Evolutionary conservation across 1,140 invertebrate genomes (phyloP).

Genomic region (Dendroctonus valens): DNA sequence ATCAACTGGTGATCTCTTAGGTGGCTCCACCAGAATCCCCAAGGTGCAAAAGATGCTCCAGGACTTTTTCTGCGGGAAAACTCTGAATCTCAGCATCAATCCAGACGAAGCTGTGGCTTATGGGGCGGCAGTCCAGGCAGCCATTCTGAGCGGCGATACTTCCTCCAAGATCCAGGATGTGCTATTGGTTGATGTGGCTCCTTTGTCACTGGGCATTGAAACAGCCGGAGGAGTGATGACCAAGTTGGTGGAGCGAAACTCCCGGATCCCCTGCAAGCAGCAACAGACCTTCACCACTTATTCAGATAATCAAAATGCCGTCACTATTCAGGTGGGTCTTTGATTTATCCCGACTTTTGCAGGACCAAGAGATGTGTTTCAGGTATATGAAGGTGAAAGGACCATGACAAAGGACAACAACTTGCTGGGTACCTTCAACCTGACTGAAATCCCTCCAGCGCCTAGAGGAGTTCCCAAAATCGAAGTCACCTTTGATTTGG

Average conservation of each 20-base stretch:
- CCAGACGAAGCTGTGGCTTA: constrained; percentile 78
- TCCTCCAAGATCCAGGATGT: constrained; percentile 75
- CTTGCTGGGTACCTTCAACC: constrained; percentile 60
- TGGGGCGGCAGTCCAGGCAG: constrained; percentile 75
- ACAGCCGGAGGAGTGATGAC: constrained; percentile 69
- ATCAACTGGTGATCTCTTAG: constrained; percentile 31
- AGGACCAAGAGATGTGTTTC: constrained; percentile 7
- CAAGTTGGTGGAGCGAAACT: constrained; percentile 65
- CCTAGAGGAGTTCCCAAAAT: constrained; percentile 93
- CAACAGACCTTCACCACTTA: constrained; percentile 66
- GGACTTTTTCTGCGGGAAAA: constrained; percentile 65
- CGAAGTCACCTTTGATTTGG: constrained; percentile 78
- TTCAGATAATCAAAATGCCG: constrained; percentile 69
- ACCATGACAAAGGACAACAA: constrained; percentile 50
- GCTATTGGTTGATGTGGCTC: constrained; percentile 69
- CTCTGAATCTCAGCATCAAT: constrained; percentile 70
- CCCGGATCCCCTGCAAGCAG: constrained; percentile 67
- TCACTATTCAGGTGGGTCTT: constrained; percentile 67
- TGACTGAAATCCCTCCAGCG: constrained; percentile 66
- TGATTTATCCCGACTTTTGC: constrained; percentile 1
- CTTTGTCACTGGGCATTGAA: constrained; percentile 69
- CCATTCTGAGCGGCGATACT: constrained; percentile 66
- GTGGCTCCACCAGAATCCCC: constrained; percentile 65
- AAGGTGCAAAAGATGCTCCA: constrained; percentile 66
- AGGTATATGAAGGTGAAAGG: constrained; percentile 48